Base-by-base conservation (phyloP, 2,113 vertebrate species). In the Pteropus alecto region DNA sequence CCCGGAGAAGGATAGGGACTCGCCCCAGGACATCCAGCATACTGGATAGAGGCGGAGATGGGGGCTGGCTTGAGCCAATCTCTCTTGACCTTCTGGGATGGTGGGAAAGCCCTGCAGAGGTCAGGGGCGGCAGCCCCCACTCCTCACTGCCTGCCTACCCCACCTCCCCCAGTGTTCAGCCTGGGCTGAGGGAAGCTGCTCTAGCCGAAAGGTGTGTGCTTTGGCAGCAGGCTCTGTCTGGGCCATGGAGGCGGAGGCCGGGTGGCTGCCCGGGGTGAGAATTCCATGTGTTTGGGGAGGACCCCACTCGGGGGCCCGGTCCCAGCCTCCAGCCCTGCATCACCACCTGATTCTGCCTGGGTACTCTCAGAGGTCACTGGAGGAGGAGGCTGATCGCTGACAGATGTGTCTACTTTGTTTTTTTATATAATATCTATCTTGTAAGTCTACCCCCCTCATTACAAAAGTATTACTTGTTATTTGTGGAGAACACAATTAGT, bases 201-300 rank as follows among this genome's bases (percentile, higher is more conserved):
- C 73, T 46, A 88, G 98, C 82, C 96, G 96, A 89, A 98, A 97
- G 96, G 87, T 86, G 98, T 99, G 98, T 98, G 98, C 97, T 98
- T 99, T 99, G 99, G 99, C 99, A 98, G 95, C 92, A 0, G 6
- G 87, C 60, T 61, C 88, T 95, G 98, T 99, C 98, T 99, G 98
- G 97, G 94, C 97, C 92, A 77, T 93, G 95, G 98, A 97, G 98
- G 98, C 98, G 98, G 98, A 97, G 96, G 95, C 96, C 98, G 98
- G 98, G 98, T 96, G 84, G 97, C 96, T 97, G 98, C 97, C 96
- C 90, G 84, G 98, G 98, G 98, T 95, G 97, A 98, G 98, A 99
- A 98, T 98, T 97, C 97, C 94, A 96, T 97, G 95, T 98, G 98
- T 98, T 98, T 98, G 74, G 26, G 0, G 16, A 97, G 98, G 95